Conservation (phyloP, 2,797 vertebrate species). For the Prunella strophiata region DNA sequence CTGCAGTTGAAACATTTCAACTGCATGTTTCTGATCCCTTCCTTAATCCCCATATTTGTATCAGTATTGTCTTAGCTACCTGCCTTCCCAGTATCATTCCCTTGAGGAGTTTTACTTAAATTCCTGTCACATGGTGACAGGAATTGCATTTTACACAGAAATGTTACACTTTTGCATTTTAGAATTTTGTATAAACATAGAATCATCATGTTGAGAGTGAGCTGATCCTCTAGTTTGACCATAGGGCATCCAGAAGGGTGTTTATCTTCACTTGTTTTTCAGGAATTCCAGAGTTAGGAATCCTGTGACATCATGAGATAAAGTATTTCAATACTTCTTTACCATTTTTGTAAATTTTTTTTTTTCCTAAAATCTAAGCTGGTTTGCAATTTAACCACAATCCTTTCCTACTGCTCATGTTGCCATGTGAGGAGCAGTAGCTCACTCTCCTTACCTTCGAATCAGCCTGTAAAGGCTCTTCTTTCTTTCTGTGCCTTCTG, state of each 20-base stretch:
- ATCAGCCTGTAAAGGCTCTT: background rate
- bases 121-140: accelerated
- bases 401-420: background rate
- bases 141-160: background rate
- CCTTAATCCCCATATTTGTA: background rate
- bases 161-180: background rate
- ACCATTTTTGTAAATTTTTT: background rate
- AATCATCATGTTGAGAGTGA: background rate
- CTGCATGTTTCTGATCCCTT: background rate
- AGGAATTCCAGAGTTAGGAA: background rate
- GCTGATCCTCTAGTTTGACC: background rate
- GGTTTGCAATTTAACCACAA: background rate
- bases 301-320: background rate
- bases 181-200: background rate
- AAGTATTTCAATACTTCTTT: background rate
- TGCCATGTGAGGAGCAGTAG: background rate
- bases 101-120: background rate
- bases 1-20: background rate
- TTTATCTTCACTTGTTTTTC: background rate
- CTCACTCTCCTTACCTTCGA: background rate
- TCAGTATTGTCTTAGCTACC: background rate
- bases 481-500: background rate
- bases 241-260: too few relatives aligned
- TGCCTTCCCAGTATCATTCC: background rate
- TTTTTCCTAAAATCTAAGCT: background rate